Conservation (phyloP, 2,797 vertebrate species). For the Echiichthys vipera region DNA sequence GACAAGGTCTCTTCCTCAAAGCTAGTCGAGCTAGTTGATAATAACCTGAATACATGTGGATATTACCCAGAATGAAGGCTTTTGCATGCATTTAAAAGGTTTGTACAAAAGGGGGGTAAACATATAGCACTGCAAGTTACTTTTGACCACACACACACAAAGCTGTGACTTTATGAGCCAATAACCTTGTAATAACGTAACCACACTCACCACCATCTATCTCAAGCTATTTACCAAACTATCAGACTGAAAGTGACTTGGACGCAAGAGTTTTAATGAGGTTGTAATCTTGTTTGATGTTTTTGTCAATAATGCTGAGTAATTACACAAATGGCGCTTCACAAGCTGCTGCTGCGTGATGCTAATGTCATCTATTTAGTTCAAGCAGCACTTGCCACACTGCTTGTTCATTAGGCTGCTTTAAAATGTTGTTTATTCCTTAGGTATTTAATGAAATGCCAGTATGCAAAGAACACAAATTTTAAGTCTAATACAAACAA, state of each 20-base stretch:
- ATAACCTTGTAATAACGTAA: not conserved
- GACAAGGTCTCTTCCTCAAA: not conserved
- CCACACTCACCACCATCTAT: constrained; percentile 11
- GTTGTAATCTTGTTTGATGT: constrained; percentile 55
- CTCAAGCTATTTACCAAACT: constrained; percentile 50
- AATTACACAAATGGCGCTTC: constrained; percentile 55
- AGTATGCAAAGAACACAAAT: not conserved
- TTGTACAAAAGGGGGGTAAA: not conserved
- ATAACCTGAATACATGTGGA: not conserved
- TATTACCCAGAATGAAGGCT: constrained; percentile 1
- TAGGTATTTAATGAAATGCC: constrained; percentile 27
- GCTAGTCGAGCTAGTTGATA: too few relatives aligned
- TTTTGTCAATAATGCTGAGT: constrained; percentile 51
- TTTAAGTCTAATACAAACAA: constrained; percentile 3
- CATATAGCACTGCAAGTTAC: not conserved
- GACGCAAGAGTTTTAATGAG: constrained; percentile 52
- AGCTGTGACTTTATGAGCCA: constrained; percentile 8
- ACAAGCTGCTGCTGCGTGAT: constrained; percentile 33
- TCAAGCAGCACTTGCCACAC: constrained; percentile 13
- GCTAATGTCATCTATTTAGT: constrained; percentile 54
- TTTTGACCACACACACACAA: not conserved
- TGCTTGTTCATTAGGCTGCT: constrained; percentile 34
- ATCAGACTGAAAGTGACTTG: constrained; percentile 27
- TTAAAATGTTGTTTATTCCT: constrained; percentile 18
- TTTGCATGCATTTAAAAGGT: not conserved